These are phyloP conservation scores for Meandrusa payeni DNA, from an alignment of 2,888 invertebrate genomes.

Conservation along the genomic window DNA sequence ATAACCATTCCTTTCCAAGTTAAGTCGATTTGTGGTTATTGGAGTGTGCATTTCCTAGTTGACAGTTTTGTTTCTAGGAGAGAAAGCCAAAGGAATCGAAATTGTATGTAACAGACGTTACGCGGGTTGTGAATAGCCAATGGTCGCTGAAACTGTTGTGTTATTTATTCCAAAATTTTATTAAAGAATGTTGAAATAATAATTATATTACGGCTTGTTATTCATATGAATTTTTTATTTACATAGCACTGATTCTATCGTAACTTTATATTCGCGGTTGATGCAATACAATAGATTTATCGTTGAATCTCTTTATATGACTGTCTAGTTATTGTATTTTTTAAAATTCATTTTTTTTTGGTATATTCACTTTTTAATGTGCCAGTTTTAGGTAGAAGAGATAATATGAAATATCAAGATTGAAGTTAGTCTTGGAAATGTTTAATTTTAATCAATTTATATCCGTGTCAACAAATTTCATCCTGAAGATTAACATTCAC, in stretches of 20 bases:
- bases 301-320: conserved; percentile 26
- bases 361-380: no score
- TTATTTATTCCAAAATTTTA: conserved; percentile 69
- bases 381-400: no score
- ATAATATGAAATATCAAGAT: no score
- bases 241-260: conserved; percentile 21
- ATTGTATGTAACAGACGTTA: conserved; percentile 45
- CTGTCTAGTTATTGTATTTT: conserved; percentile 11
- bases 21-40: conserved; percentile 10
- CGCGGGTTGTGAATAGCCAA: conserved; percentile 63
- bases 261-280: not conserved
- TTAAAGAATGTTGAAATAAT: conserved; percentile 53
- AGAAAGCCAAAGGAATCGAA: conserved; percentile 66
- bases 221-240: conserved; percentile 32
- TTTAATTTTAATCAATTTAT: no score
- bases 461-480: no score
- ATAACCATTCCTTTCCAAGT: conserved; percentile 11
- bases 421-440: no score
- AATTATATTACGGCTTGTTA: conserved; percentile 39
- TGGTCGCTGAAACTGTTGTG: conserved; percentile 52
- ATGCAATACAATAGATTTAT: conserved; percentile 11
- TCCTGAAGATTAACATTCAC: not conserved
- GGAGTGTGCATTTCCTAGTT: conserved; percentile 14
- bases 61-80: conserved; percentile 36
- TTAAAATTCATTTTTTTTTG: not conserved